phyloP scores from a whole-genome alignment of 2,797 vertebrate species.

The Typhlichthys subterraneus region DNA sequence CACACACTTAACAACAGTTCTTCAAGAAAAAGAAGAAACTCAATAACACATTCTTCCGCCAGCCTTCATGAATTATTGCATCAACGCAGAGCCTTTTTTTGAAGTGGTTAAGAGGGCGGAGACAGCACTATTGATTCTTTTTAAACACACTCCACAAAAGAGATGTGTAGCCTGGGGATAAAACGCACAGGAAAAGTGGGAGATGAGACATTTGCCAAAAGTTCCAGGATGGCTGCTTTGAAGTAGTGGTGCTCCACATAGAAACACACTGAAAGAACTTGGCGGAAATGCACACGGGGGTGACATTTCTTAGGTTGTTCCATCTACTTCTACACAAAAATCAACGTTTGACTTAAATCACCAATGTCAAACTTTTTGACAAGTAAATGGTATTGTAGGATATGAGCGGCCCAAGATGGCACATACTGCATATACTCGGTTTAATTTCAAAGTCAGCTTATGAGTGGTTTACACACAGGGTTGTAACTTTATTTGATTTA shows the following conservation, averaged over 20 bases:
- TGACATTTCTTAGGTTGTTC: too few relatives aligned
- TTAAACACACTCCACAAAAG: constrained; percentile 54
- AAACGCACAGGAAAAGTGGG: constrained; percentile 4
- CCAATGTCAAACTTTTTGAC: too few relatives aligned
- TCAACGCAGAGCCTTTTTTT: constrained; percentile 51
- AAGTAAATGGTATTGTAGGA: too few relatives aligned
- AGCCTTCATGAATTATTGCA: constrained; percentile 62
- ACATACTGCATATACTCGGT: too few relatives aligned
- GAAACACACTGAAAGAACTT: neutral
- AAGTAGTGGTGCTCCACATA: constrained; percentile 25
- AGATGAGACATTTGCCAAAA: constrained; percentile 43
- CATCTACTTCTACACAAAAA: too few relatives aligned
- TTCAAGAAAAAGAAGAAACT: constrained; percentile 46
- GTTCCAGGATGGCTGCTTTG: constrained; percentile 53
- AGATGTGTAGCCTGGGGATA: neutral
- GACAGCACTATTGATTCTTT: constrained; percentile 60
- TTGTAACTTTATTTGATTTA: too few relatives aligned
- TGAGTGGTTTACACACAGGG: too few relatives aligned
- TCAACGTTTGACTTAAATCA: too few relatives aligned
- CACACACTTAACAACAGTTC: constrained; percentile 35
- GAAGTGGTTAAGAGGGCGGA: constrained; percentile 51
- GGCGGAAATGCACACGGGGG: too few relatives aligned
- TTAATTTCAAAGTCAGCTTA: too few relatives aligned
- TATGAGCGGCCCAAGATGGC: too few relatives aligned
- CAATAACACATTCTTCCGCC: constrained; percentile 49